Evolutionary conservation across 2,113 vertebrate species (phyloP).

Genomic region (Polyodon spathula): DNA sequence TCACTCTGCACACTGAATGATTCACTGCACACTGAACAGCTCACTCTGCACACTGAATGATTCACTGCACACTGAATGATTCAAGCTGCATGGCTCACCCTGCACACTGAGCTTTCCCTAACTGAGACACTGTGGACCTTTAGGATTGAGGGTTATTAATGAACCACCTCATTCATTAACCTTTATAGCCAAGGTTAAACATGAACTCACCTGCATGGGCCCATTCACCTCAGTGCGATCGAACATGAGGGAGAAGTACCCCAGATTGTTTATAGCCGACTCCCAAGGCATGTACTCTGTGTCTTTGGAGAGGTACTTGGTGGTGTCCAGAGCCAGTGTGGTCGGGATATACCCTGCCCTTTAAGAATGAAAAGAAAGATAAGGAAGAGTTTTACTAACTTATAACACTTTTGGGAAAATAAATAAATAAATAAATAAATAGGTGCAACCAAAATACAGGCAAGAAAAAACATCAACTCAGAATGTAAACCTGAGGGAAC

Average conservation of each 20-base stretch:
- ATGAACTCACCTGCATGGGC: constrained; percentile 62
- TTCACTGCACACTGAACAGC: too few species aligned
- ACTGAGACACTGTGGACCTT: too few species aligned
- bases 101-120: too few species aligned
- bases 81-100: too few species aligned
- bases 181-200: neutral
- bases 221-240: constrained; percentile 79
- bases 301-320: constrained; percentile 61
- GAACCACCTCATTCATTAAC: neutral
- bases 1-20: too few species aligned
- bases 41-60: too few species aligned
- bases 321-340: constrained; percentile 67
- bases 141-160: neutral
- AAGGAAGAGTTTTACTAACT: neutral
- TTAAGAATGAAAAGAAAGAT: constrained; percentile 12
- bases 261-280: constrained; percentile 57
- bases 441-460: too few species aligned
- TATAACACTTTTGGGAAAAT: neutral
- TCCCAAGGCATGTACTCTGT: constrained; percentile 68
- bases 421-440: neutral
- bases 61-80: too few species aligned
- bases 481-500: too few species aligned
- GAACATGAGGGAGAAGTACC: constrained; percentile 76
- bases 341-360: constrained; percentile 56
- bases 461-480: too few species aligned